Conservation (phyloP, 1,140 invertebrate species). For the Cephus cinctus region DNA sequence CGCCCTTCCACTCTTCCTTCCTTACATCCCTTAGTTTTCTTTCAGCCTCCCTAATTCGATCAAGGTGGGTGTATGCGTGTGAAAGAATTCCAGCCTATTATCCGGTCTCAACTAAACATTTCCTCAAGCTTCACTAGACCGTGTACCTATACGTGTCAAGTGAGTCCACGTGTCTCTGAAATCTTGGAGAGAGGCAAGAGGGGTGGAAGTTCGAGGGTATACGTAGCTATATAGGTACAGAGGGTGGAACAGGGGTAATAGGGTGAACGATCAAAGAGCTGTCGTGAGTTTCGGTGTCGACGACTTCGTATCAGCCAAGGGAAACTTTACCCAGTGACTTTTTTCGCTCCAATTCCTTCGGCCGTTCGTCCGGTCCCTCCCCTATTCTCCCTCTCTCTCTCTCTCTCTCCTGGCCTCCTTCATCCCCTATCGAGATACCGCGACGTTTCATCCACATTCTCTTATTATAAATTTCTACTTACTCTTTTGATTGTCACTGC, state of each 20-base stretch:
- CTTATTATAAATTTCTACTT: no score
- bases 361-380: slow-evolving; percentile 15
- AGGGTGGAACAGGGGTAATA: not conserved
- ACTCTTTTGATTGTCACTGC: no score
- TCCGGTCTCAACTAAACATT: no score
- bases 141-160: not conserved
- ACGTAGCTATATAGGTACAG: not conserved
- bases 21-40: no score
- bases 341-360: slow-evolving; percentile 33
- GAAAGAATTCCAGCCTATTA: no score
- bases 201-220: slow-evolving; percentile 4
- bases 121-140: slow-evolving; percentile 4
- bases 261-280: slow-evolving; percentile 17
- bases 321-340: slow-evolving; percentile 30
- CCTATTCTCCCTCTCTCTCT: slow-evolving; percentile 6
- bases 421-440: no score
- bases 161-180: no score
- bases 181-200: slow-evolving; percentile 14
- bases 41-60: not conserved
- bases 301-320: slow-evolving; percentile 23
- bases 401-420: not conserved
- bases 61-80: slow-evolving; percentile 13
- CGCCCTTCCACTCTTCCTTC: not conserved
- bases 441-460: no score
- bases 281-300: slow-evolving; percentile 24